Conservation (phyloP, 2,113 vertebrate species). For the Ibidorhyncha struthersii region DNA sequence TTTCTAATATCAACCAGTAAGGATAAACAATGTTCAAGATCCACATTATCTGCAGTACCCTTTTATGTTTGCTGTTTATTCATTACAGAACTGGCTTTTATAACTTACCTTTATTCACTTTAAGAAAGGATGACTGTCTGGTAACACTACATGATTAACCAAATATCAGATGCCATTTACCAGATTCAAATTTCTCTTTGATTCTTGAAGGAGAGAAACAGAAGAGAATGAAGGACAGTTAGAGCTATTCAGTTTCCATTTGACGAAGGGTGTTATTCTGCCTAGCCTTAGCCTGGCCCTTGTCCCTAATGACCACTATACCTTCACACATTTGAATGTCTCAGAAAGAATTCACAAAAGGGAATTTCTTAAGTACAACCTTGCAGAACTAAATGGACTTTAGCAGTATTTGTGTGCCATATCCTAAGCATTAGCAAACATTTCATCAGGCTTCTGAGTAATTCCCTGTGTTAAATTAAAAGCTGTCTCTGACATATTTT, state of each 20-base stretch:
- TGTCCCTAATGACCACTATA: background rate
- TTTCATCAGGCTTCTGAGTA: background rate
- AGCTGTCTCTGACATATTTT: background rate
- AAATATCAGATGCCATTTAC: background rate
- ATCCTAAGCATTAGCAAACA: background rate
- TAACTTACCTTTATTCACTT: background rate
- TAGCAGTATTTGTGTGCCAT: background rate
- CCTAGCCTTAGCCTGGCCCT: background rate
- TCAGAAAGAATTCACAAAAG: conserved; percentile 16
- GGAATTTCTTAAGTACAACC: background rate
- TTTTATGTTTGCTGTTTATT: background rate
- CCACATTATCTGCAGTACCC: background rate
- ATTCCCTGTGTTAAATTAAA: background rate
- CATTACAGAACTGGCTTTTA: background rate
- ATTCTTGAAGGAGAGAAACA: background rate
- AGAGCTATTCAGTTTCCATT: background rate
- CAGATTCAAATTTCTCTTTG: background rate
- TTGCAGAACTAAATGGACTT: conserved; percentile 32
- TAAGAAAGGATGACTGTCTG: background rate
- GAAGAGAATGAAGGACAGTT: background rate
- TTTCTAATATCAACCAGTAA: background rate
- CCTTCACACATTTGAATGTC: background rate
- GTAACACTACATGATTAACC: background rate
- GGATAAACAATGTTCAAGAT: background rate
- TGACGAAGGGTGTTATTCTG: background rate